These are phyloP conservation scores for Nomada ferruginata DNA, from an alignment of 2,888 invertebrate species.

Conservation along the genomic window DNA sequence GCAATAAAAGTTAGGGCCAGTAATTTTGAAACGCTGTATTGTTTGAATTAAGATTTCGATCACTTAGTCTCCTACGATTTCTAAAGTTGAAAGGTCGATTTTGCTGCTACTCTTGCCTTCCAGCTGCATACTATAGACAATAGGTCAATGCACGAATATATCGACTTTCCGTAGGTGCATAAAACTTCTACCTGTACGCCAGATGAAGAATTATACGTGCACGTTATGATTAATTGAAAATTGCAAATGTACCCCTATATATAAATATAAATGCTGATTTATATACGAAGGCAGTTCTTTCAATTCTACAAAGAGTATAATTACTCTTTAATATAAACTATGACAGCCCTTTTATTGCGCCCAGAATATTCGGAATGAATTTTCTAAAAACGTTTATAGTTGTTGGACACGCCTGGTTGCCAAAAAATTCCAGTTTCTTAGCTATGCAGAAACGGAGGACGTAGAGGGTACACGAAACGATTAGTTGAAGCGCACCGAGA, in stretches of 20 bases:
- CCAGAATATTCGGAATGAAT: neutral
- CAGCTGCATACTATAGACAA: conserved; percentile 14
- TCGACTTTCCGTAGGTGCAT: conserved; percentile 43
- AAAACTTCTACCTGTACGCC: conserved; percentile 19
- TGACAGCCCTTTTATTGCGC: too few relatives aligned
- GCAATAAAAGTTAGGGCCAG: too few relatives aligned
- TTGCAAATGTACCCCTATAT: too few relatives aligned
- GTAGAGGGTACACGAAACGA: neutral
- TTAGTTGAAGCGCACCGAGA: neutral
- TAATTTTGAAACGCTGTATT: too few relatives aligned
- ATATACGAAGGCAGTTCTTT: too few relatives aligned
- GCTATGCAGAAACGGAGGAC: neutral
- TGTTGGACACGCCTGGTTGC: neutral
- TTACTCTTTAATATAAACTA: too few relatives aligned
- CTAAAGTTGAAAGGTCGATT: conserved; percentile 10
- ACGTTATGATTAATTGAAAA: neutral
- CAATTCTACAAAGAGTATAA: too few relatives aligned
- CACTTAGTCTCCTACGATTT: neutral
- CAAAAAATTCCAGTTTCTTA: neutral
- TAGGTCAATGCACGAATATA: conserved; percentile 55
- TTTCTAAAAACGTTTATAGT: neutral
- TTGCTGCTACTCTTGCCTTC: neutral
- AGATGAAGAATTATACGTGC: conserved; percentile 14
- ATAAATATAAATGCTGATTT: too few relatives aligned
- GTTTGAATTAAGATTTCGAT: neutral